Conservation (phyloP, 2,888 invertebrate species). For the Hyalella azteca region DNA sequence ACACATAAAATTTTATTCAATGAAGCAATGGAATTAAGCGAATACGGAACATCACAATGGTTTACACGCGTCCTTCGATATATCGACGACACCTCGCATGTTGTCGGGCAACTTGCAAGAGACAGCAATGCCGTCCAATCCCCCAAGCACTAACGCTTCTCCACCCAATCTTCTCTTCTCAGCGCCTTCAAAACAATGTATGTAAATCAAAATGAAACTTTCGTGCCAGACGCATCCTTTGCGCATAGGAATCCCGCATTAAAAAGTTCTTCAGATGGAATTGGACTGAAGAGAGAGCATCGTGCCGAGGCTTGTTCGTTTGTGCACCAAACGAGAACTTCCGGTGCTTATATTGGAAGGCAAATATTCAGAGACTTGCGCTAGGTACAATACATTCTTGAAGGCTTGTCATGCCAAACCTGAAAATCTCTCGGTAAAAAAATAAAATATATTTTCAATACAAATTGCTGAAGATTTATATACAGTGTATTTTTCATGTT, state of each 20-base stretch:
- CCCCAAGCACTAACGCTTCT: slow-evolving; percentile 8
- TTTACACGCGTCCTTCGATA: too few species aligned
- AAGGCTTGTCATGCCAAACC: too few species aligned
- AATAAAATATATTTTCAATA: too few species aligned
- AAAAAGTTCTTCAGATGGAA: slow-evolving; percentile 36
- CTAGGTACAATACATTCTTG: too few species aligned
- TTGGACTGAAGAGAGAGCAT: slow-evolving; percentile 36
- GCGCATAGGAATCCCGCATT: slow-evolving; percentile 35
- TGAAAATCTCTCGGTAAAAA: too few species aligned
- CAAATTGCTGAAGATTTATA: too few species aligned
- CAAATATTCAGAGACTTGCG: neutral
- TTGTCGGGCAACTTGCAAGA: too few species aligned
- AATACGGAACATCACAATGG: too few species aligned
- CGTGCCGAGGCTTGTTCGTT: slow-evolving; percentile 15
- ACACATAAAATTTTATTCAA: too few species aligned
- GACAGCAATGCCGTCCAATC: slow-evolving; percentile 15
- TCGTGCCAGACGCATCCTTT: slow-evolving; percentile 32
- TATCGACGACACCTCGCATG: too few species aligned
- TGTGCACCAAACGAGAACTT: slow-evolving; percentile 27
- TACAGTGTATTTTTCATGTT: too few species aligned
- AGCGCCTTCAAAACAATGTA: slow-evolving; percentile 18
- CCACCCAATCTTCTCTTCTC: slow-evolving; percentile 29
- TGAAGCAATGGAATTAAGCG: too few species aligned
- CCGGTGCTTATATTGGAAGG: slow-evolving; percentile 34
- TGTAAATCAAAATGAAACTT: slow-evolving; percentile 37